phyloP scores from a whole-genome alignment of 92 coral and sea anemone species.

The Zoanthus sansibaricus region DNA sequence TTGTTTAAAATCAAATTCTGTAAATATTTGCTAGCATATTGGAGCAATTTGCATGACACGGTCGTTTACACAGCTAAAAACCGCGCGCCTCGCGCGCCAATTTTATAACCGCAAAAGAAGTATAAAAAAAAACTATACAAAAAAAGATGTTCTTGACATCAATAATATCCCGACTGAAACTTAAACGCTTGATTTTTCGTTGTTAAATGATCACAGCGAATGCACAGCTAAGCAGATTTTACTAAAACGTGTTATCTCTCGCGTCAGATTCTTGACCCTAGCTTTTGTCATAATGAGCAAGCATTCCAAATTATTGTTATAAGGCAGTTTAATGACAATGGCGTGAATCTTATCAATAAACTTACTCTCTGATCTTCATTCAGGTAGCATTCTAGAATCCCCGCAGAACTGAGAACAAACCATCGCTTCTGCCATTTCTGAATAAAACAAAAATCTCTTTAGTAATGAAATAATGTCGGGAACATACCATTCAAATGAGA shows the following conservation, averaged over 20 bases:
- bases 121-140: not conserved
- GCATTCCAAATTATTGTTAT: slow-evolving; percentile 31
- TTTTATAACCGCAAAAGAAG: not conserved
- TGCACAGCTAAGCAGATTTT: slow-evolving; percentile 39
- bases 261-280: slow-evolving; percentile 25
- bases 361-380: slow-evolving; percentile 80
- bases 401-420: slow-evolving; percentile 93
- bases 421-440: slow-evolving; percentile 96
- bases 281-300: slow-evolving; percentile 25
- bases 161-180: not conserved
- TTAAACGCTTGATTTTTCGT: not conserved
- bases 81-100: not conserved
- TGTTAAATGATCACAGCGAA: slow-evolving; percentile 13
- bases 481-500: slow-evolving; percentile 44
- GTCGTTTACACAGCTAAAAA: slow-evolving; percentile 15
- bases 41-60: slow-evolving; percentile 43
- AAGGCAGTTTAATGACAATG: slow-evolving; percentile 40
- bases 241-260: not conserved
- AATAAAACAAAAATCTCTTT: not conserved
- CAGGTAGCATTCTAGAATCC: slow-evolving; percentile 79
- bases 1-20: slow-evolving; percentile 44
- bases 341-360: slow-evolving; percentile 34
- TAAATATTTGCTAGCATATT: slow-evolving; percentile 57
- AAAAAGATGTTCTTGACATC: slow-evolving; percentile 2
- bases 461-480: not conserved